phyloP scores from a whole-genome alignment of 2,888 invertebrate species.

The Diarsia brunnea region DNA sequence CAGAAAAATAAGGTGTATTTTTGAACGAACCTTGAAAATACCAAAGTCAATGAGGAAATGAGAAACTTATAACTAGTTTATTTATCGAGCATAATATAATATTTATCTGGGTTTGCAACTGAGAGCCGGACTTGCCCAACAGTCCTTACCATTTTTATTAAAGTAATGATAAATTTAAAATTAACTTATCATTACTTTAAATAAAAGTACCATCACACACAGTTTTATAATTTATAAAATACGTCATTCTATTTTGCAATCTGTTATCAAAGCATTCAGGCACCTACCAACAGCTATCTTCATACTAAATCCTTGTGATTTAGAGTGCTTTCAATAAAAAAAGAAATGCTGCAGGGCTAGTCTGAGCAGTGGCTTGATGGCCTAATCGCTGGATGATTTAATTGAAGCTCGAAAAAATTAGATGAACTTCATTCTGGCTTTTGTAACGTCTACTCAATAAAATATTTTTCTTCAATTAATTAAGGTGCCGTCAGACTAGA shows the following conservation, averaged over 20 bases:
- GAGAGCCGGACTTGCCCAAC: neutral
- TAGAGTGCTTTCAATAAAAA: conserved; percentile 6
- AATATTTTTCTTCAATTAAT: neutral
- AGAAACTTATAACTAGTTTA: neutral
- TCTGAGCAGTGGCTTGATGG: neutral
- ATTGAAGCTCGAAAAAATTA: neutral
- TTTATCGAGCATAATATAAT: neutral
- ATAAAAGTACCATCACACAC: neutral
- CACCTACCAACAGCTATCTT: conserved; percentile 29
- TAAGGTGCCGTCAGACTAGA: neutral
- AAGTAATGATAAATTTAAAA: neutral
- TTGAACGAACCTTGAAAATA: conserved; percentile 10
- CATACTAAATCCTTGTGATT: conserved; percentile 27
- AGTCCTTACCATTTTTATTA: neutral
- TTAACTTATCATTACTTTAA: conserved; percentile 3
- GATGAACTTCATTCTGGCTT: neutral
- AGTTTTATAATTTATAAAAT: neutral
- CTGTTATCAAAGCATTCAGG: conserved; percentile 39
- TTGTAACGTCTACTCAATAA: neutral
- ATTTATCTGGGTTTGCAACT: neutral
- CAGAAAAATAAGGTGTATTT: neutral
- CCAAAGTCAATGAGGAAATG: neutral
- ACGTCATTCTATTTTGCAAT: conserved; percentile 9
- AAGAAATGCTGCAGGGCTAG: neutral
- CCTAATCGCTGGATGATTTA: neutral